Base-by-base conservation (phyloP, 1,140 invertebrate species). In the Gonioctena quinquepunctata region DNA sequence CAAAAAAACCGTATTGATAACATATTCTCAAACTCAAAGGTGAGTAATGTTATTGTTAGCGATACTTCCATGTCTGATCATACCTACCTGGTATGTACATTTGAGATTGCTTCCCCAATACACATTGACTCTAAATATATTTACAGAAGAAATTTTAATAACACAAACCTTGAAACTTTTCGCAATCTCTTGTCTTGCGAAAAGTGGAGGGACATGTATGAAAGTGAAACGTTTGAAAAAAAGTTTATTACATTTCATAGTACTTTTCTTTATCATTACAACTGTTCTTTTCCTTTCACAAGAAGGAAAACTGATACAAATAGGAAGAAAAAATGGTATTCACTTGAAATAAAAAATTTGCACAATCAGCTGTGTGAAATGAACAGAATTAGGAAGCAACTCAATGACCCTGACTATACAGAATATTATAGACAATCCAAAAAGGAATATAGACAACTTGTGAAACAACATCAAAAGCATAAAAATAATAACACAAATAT, bases 1-100 rank as follows among this genome's bases (percentile, higher is more conserved):
- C n/a, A n/a, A n/a, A n/a, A n/a, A n/a, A n/a, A n/a, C n/a, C n/a
- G 50, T 54, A 54, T 54, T 54, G 50, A 54, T 54, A 54, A 54
- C 50, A 54, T 54, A 54, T 54, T 54, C 50, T 54, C 50, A n/a
- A 54, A 18, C 18, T 18, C 18, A 16, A 18, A 54, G 50, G 50
- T 22, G 21, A 54, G 50, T 54, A 18, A 54, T 54, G 50, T 54
- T n/a, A 54, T n/a, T n/a, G 50, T 54, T 54, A n/a, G 50, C 18
- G 18, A 54, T 18, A n/a, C 18, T 18, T 54, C 18, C 18, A n/a
- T 54, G 16, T 54, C 50, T n/a, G 50, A 54, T 54, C 50, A 54
- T 22, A 54, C 50, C 8, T 21, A 54, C 50, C 50, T n/a, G 16
- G 16, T 16, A 54, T 54, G 50, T 16, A 13, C 16, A 16, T 54